Conservation (phyloP, 2,797 vertebrate genomes). For the Galaxias olidus region DNA sequence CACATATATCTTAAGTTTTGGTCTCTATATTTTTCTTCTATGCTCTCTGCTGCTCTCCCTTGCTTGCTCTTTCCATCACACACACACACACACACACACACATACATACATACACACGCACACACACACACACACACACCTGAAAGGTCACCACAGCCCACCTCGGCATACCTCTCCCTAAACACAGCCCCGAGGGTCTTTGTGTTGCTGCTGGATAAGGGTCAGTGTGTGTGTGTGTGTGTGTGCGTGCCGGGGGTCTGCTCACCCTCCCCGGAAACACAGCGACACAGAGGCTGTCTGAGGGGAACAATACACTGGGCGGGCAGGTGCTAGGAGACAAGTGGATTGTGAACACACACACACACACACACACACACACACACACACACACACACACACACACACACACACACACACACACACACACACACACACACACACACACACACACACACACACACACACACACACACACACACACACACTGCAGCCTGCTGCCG, state of each 20-base stretch:
- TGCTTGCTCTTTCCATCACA: background rate
- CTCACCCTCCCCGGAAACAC: conserved; percentile 57
- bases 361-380: too few species aligned
- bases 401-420: conserved; percentile 55
- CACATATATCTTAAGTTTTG: too few species aligned
- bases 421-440: conserved; percentile 38
- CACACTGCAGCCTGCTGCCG: conserved; percentile 59
- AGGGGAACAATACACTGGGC: conserved; percentile 59
- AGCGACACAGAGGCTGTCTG: conserved; percentile 60
- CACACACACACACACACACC: background rate
- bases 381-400: conserved; percentile 65
- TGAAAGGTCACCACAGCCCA: conserved; percentile 55
- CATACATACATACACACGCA: background rate
- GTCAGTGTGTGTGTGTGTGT: conserved; percentile 72
- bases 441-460: conserved; percentile 31
- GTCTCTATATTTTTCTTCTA: too few species aligned
- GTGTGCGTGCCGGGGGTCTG: conserved; percentile 36
- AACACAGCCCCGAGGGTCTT: conserved; percentile 54
- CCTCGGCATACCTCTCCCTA: conserved; percentile 41
- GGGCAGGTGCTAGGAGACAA: conserved; percentile 67
- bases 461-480: conserved; percentile 51
- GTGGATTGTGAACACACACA: conserved; percentile 60
- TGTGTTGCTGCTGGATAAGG: conserved; percentile 67
- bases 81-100: conserved; percentile 7
- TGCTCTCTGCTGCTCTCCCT: too few species aligned